Evolutionary conservation across 2,888 invertebrate species (phyloP), one percentile per base, ranked within the genome.

Genomic region (Caradrina kadenii): DNA sequence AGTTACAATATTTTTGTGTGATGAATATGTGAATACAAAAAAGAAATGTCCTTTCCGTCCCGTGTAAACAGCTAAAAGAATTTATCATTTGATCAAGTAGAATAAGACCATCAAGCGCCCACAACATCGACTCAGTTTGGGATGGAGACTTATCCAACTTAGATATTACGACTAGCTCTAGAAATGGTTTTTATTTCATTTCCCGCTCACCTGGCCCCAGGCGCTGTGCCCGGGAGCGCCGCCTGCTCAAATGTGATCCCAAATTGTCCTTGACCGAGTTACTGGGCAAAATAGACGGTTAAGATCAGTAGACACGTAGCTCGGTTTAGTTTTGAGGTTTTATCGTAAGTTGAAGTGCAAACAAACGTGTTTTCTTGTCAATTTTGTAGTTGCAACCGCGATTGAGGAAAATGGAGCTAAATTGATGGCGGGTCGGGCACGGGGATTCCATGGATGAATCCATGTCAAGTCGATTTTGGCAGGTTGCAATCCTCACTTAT

Each of bases 181-280:
- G n/a, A 50, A 61, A 10, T 11, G 8, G 2, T n/a, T 49, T 45
- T 19, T 21, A 7, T 5, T n/a, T 49, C 11, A 39, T 22, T 31
- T 52, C 39, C n/a, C 31, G 55, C n/a, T 50, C 59, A 75, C 59
- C 75, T 68, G 68, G 11, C 68, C 75, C n/a, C 35, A 4, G 45
- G 62, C 54, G 31, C 26, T 60, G 21, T 15, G 31, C 48, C 69
- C 50, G 62, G 61, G 67, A 53, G 8, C 53, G 21, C 5, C 21
- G 35, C 35, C 52, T 21, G 62, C 45, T 35, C 31, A 19, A 42
- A 61, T 39, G 15, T 19, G 26, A 21, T 35, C 42, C 53, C 52
- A 10, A 64, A 64, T 6, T 15, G 64, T 19, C 76, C 75, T 75
- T 75, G 75, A 70, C 75, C 76, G 61, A 76, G 5, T 64, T 76